phyloP scores from a whole-genome alignment of 2,113 vertebrate genomes.

The Brevimyrus niger region DNA sequence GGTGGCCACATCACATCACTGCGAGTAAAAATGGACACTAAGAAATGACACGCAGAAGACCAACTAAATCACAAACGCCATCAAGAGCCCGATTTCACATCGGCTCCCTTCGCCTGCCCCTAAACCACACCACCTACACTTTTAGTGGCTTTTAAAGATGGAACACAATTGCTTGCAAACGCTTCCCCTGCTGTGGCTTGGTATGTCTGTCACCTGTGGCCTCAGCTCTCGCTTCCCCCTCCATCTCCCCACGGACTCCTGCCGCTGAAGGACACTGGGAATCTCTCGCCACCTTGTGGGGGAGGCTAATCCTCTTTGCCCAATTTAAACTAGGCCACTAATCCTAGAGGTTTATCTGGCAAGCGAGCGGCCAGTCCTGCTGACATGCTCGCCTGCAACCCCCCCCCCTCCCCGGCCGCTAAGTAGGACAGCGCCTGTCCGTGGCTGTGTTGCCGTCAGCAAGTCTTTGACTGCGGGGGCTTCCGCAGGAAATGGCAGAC shows the following conservation, averaged over 20 bases:
- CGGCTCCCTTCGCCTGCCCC: background rate
- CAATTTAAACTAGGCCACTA: constrained; percentile 74
- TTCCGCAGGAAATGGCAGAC: constrained; percentile 48
- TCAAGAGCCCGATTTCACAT: background rate
- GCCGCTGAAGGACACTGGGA: constrained; percentile 63
- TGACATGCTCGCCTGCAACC: constrained; percentile 58
- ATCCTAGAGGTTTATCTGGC: constrained; percentile 72
- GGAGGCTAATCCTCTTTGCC: constrained; percentile 74
- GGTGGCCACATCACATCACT: background rate
- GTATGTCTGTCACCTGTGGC: constrained; percentile 5
- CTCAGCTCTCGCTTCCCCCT: constrained; percentile 28
- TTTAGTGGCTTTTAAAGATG: background rate
- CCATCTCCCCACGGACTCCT: constrained; percentile 36
- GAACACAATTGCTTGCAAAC: background rate
- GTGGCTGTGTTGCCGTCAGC: constrained; percentile 63
- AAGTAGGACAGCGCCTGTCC: constrained; percentile 65
- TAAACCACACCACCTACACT: background rate
- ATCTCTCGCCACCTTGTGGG: constrained; percentile 65
- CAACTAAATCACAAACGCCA: background rate
- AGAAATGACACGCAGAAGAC: background rate
- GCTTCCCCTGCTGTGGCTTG: background rate
- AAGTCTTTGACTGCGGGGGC: constrained; percentile 56
- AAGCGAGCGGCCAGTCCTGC: constrained; percentile 63
- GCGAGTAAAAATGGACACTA: background rate
- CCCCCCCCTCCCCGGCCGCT: constrained; percentile 53